Evolutionary conservation across 2,888 invertebrate genomes (phyloP).

Genomic region (Toxonevra muliebris): DNA sequence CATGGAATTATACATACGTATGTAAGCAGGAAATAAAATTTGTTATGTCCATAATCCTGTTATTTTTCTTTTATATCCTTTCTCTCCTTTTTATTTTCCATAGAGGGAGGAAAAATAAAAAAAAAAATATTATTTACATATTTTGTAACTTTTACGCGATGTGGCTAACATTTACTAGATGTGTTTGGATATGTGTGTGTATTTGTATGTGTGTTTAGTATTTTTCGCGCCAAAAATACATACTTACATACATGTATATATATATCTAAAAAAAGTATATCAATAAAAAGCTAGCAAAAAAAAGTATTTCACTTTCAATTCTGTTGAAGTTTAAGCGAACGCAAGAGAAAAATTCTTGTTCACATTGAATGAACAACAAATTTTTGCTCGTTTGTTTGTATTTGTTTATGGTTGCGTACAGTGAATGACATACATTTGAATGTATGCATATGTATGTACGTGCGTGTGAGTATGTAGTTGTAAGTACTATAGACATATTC

Average conservation of each 20-base stretch:
- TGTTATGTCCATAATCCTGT: neutral
- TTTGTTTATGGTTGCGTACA: neutral
- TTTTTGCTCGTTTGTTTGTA: neutral
- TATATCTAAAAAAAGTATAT: neutral
- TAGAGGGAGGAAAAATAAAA: no score
- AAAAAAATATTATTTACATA: neutral
- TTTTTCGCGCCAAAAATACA: neutral
- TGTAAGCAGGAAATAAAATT: neutral
- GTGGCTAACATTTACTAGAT: neutral
- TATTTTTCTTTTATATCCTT: no score
- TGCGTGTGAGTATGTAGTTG: conserved; percentile 8
- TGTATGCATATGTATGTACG: neutral
- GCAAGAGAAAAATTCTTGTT: neutral
- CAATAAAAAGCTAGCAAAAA: neutral
- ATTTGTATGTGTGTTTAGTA: neutral
- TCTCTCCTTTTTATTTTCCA: no score
- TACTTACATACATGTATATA: neutral
- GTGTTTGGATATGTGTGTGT: neutral
- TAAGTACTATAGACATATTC: neutral
- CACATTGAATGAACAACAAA: neutral
- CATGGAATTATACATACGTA: neutral
- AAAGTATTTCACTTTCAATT: neutral
- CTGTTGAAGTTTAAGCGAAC: neutral
- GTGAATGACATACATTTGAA: neutral
- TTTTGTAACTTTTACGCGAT: neutral